A percentile compares a stretch with the other conserved stretches of the same genome.
phyloP scores from a whole-genome alignment of 2,888 invertebrate species.

The Drosophila mimica region DNA sequence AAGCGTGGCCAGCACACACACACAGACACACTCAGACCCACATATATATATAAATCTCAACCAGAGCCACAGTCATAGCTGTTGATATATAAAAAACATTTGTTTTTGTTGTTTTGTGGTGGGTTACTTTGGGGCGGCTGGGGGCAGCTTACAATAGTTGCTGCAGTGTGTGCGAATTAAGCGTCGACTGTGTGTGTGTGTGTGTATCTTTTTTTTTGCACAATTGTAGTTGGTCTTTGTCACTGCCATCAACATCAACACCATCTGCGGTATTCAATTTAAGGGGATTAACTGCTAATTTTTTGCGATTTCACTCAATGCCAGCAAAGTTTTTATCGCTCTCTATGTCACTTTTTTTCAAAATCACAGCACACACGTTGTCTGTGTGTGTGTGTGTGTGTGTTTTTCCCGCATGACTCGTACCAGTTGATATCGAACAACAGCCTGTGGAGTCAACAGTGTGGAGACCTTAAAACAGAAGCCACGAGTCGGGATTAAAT shows the following conservation, averaged over 20 bases:
- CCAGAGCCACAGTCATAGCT: neutral
- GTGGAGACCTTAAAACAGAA: slow-evolving; percentile 28
- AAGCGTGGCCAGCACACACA: slow-evolving; percentile 62
- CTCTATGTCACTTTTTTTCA: slow-evolving; percentile 10
- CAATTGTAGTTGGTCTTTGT: slow-evolving; percentile 44
- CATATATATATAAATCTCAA: slow-evolving; percentile 10
- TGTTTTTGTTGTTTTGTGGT: slow-evolving; percentile 42
- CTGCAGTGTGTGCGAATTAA: slow-evolving; percentile 50
- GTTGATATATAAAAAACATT: slow-evolving; percentile 17
- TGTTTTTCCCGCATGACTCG: slow-evolving; percentile 11
- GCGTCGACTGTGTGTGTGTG: slow-evolving; percentile 26
- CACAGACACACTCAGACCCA: slow-evolving; percentile 19
- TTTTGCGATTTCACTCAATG: slow-evolving; percentile 79
- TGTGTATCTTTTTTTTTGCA: slow-evolving; percentile 11
- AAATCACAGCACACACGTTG: slow-evolving; percentile 17
- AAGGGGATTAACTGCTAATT: slow-evolving; percentile 84
- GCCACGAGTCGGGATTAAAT: slow-evolving; percentile 46
- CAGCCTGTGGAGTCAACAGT: slow-evolving; percentile 60
- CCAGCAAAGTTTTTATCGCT: slow-evolving; percentile 52
- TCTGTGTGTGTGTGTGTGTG: slow-evolving; percentile 2
- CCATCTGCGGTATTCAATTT: slow-evolving; percentile 84
- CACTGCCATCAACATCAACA: slow-evolving; percentile 66
- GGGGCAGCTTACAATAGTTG: slow-evolving; percentile 23
- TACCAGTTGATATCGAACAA: slow-evolving; percentile 50
- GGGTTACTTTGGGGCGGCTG: slow-evolving; percentile 28